Evolutionary conservation across 2,888 invertebrate genomes (phyloP), one percentile per base, ranked within the genome.

Genomic region (Plagodis pulveraria): DNA sequence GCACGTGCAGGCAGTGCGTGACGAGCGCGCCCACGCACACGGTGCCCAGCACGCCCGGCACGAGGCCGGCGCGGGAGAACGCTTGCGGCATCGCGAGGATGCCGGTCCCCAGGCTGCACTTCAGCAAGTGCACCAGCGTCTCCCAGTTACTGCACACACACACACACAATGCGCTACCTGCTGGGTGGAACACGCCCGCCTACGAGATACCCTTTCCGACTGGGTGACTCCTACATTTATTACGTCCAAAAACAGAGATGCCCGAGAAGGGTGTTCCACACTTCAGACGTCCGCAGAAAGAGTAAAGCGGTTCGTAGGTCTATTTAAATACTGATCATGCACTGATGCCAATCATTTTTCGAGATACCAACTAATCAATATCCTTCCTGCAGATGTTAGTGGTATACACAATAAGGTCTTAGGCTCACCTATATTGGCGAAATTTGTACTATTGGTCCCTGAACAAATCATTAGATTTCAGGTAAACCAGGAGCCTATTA

Each of bases 81-180:
- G 98, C 98, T 77, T 96, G 95, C 6, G 99, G 99, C 96, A 99
- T 97, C 7, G 98, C 98, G 66, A 99, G 89, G 68, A 98, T 97
- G 0, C 99, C 99, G 0, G 98, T 98, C 1, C 99, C 99, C 59
- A 99, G 92, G 78, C 98, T 97, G 69, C 97, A 97, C 83, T 98
- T 99, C 53, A 99, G 90, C 73, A 99, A 89, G 79, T 98, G 97
- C 70, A 98, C 95, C 70, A 98, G 88, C 0, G 97, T 97, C 82
- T 97, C 97, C 63, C 94, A 83, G 85, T 97, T 96, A 69, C 97
- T 97, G 89, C 47, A 48, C 7, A 49, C 91, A 89, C 58, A 67
- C 40, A 40, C 40, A 56, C 47, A 58, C 41, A 11, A n/a, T n/a
- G n/a, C n/a, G n/a, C n/a, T n/a, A n/a, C n/a, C n/a, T n/a, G n/a